Base-by-base conservation (phyloP, 2,888 invertebrate genomes). In the Macaria notata region DNA sequence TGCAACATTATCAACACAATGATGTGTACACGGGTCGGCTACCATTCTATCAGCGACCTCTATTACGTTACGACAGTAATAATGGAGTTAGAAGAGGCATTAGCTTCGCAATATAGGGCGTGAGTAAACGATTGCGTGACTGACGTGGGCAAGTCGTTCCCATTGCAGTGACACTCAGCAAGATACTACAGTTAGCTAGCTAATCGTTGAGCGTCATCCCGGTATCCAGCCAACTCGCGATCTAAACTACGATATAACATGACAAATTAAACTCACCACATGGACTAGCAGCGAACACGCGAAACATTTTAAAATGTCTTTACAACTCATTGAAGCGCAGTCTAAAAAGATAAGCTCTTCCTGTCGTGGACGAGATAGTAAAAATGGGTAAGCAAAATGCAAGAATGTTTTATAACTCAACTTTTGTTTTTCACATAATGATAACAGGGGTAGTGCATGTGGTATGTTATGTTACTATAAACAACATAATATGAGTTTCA, bases 81-180 rank as follows among this genome's bases (percentile, higher is more conserved):
- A 78, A 80, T 82, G 73, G 73, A 78, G 72, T 68, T 66, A 65
- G 69, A 67, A 29, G 48, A 47, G 56, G 63, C 70, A 60, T 65
- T 67, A 68, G 71, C 70, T 77, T 76, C 49, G 50, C 48, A 63
- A 63, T 63, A 72, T 79, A 69, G 76, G 73, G 67, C 77, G 72
- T 65, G 62, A 68, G 68, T 61, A 72, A 69, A 65, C 62, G 55
- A 71, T 81, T 73, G 80, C 81, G 79, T 83, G 82, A 78, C 72
- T 65, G 72, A 72, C 70, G 72, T 71, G 62, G 70, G 68, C 71
- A 73, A 69, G 73, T 68, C 64, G 66, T 72, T 70, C 71, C 68
- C 68, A 64, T 58, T 66, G 63, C 65, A 61, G 60, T 58, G 67
- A 60, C 66, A 65, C 63, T 50, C 44, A 8, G 4, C 31, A n/a